These are phyloP conservation scores for Scortum barcoo DNA, from an alignment of 2,113 vertebrate genomes.

Conservation along the genomic window DNA sequence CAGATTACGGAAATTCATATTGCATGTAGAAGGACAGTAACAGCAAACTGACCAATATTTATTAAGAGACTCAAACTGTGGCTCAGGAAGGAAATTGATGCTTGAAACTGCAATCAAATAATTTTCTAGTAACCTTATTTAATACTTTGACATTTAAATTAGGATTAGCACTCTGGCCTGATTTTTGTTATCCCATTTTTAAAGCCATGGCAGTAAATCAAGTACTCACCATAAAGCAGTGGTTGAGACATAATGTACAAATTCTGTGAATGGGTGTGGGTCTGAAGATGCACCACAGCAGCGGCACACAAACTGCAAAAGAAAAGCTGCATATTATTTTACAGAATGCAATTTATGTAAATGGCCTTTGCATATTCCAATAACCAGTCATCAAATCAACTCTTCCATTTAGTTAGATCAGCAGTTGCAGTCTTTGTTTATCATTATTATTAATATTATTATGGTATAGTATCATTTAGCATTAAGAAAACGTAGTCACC, in stretches of 20 bases:
- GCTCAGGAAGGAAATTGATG: conserved; percentile 9
- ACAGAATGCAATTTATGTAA: not conserved
- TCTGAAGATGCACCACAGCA: conserved; percentile 97
- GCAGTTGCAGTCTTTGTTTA: not conserved
- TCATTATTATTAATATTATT: not conserved
- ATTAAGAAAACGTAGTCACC: conserved; percentile 76
- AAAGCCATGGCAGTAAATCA: conserved; percentile 37
- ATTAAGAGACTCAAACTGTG: not conserved
- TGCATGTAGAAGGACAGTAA: no score
- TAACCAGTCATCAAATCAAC: not conserved
- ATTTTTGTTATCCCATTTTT: conserved; percentile 52
- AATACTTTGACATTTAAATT: conserved; percentile 56
- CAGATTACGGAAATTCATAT: not conserved
- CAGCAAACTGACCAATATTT: not conserved
- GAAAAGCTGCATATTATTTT: conserved; percentile 20
- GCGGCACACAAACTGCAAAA: conserved; percentile 92
- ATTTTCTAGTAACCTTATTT: conserved; percentile 30
- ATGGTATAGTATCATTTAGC: not conserved
- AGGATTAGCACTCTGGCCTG: conserved; percentile 38
- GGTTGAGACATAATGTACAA: conserved; percentile 98
- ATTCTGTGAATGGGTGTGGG: conserved; percentile 95
- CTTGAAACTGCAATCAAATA: conserved; percentile 30
- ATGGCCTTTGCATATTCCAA: not conserved
- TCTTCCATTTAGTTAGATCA: not conserved
- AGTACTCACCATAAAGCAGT: conserved; percentile 95